A percentile compares a stretch with the other conserved stretches of the same genome.
Evolutionary conservation across 2,113 vertebrate genomes (phyloP).

Genomic region (Pelvicachromis taeniatus): DNA sequence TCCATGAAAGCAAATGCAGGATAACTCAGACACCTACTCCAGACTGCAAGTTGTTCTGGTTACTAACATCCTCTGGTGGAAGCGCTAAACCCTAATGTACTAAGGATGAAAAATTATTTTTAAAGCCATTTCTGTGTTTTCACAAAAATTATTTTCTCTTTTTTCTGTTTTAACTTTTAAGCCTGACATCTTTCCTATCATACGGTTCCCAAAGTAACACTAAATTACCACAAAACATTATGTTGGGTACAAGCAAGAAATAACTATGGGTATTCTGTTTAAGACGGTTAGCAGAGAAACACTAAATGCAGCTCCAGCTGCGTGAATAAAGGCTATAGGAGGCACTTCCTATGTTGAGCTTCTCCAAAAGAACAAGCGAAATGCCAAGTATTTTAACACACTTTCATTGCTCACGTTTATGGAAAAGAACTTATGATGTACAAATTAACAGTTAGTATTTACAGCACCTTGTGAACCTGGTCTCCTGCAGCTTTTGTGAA

Average conservation of each 20-base stretch:
- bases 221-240: neutral
- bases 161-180: too few species aligned
- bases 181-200: neutral
- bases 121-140: neutral
- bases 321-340: neutral
- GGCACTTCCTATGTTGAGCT: neutral
- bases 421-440: constrained; percentile 71
- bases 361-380: constrained; percentile 2
- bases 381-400: constrained; percentile 60
- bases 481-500: constrained; percentile 66
- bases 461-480: constrained; percentile 70
- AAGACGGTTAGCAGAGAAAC: neutral
- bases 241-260: neutral
- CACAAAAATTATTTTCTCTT: fast-evolving
- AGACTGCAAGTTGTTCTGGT: neutral
- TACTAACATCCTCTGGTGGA: neutral
- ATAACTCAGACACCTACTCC: neutral
- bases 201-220: neutral
- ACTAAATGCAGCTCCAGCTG: constrained; percentile 8
- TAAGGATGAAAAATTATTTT: neutral
- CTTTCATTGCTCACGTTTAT: constrained; percentile 69
- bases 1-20: neutral
- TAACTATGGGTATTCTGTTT: neutral
- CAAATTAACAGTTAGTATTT: constrained; percentile 78
- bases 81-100: neutral